These are phyloP conservation scores for Pelodiscus sinensis DNA, from an alignment of 2,113 vertebrate genomes.

Conservation along the genomic window DNA sequence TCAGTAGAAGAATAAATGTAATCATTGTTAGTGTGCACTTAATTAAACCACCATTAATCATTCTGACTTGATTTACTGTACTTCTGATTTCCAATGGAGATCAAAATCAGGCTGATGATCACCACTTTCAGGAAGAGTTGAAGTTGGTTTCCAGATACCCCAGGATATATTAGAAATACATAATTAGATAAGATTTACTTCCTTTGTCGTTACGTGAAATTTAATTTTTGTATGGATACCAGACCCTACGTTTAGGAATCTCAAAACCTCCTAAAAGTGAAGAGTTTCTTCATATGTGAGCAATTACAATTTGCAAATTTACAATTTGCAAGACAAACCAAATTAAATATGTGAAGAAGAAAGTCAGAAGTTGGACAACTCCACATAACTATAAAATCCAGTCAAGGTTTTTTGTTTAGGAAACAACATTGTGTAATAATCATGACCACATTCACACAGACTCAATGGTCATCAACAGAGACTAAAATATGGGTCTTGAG, in stretches of 20 bases:
- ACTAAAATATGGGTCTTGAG: background rate
- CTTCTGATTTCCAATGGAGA: background rate
- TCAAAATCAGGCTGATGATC: background rate
- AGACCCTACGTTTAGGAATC: background rate
- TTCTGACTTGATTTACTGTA: background rate
- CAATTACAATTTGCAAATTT: background rate
- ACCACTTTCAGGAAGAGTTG: background rate
- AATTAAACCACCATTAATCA: background rate
- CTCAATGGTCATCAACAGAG: background rate
- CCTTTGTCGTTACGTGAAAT: background rate
- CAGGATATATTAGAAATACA: fast-evolving
- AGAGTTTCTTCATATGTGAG: background rate
- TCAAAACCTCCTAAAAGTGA: background rate
- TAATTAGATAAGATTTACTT: background rate
- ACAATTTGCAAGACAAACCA: background rate
- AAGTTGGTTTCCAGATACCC: background rate
- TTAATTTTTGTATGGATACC: background rate
- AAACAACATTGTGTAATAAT: background rate
- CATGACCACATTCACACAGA: background rate
- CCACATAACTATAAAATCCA: background rate
- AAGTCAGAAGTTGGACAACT: background rate
- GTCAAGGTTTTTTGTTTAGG: background rate
- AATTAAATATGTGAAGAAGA: background rate
- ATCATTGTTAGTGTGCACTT: constrained; percentile 34
- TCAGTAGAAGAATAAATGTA: constrained; percentile 69